Conservation (phyloP, 2,113 vertebrate species). For the Uria lomvia region DNA sequence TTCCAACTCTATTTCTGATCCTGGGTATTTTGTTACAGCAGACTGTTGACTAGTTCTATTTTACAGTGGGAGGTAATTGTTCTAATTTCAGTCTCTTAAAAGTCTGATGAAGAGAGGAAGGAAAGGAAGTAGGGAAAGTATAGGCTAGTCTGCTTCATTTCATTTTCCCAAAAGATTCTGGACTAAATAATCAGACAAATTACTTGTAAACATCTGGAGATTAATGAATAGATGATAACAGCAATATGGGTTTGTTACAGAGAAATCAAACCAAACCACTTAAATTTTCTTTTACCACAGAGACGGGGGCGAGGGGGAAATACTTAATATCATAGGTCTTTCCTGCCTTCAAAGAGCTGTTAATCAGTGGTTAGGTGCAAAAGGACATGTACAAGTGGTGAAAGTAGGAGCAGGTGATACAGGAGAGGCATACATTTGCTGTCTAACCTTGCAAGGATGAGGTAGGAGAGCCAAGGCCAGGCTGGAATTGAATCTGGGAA, state of each 20-base stretch:
- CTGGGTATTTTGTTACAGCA: not conserved
- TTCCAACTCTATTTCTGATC: not conserved
- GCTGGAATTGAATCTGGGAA: not conserved
- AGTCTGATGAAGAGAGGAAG: not conserved
- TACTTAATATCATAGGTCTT: not conserved
- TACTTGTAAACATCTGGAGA: not conserved
- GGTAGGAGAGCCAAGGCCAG: not conserved
- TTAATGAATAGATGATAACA: not conserved
- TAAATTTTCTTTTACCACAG: not conserved
- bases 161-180: not conserved
- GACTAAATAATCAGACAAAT: not conserved
- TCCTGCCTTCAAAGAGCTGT: not conserved
- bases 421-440: not conserved
- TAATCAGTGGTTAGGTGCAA: not conserved
- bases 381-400: not conserved
- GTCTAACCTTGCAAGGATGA: not conserved
- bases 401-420: not conserved
- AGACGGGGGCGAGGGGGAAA: fast-evolving
- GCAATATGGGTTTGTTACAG: not conserved
- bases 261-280: not conserved
- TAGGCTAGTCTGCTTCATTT: not conserved
- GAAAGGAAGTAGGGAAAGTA: not conserved
- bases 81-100: not conserved
- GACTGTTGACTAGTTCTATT: not conserved
- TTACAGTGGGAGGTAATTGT: not conserved